Percentiles rank a stretch among this genome's conserved stretches.
Evolutionary conservation across 2,797 vertebrate genomes (phyloP).

Genomic region (Micrastur ruficollis): DNA sequence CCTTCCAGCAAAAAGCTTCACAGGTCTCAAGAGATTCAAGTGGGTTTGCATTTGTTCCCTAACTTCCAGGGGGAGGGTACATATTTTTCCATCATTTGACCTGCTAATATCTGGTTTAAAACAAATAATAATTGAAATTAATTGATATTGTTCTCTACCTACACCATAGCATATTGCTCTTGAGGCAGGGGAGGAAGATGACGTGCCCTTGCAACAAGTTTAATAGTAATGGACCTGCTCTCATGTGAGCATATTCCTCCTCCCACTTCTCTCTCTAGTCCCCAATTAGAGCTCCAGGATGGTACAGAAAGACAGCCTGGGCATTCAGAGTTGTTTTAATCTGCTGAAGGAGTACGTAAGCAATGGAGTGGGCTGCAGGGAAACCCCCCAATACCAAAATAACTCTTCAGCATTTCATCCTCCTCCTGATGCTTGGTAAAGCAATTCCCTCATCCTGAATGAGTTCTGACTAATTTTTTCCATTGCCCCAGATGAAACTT

Average conservation of each 20-base stretch:
- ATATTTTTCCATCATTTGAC: neutral
- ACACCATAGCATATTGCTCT: neutral
- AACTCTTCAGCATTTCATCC: neutral
- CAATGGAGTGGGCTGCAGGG: neutral
- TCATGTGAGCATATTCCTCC: neutral
- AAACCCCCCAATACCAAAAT: neutral
- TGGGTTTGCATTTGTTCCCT: neutral
- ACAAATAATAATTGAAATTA: neutral
- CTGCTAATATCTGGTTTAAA: neutral
- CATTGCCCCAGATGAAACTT: neutral
- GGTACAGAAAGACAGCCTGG: neutral
- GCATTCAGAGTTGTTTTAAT: neutral
- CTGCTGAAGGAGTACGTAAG: neutral
- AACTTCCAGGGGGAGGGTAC: neutral
- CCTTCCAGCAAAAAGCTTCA: neutral
- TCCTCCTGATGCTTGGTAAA: neutral
- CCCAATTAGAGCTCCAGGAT: neutral
- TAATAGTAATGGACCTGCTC: neutral
- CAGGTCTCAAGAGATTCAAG: neutral
- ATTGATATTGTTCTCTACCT: neutral
- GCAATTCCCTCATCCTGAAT: conserved; percentile 32
- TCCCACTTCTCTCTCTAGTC: neutral
- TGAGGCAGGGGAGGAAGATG: neutral
- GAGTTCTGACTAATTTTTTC: conserved; percentile 25
- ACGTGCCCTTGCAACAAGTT: neutral